Evolutionary conservation across 2,113 vertebrate species (phyloP), one percentile per base, ranked within the genome.

Genomic region (Petrocephalus microphthalmus): DNA sequence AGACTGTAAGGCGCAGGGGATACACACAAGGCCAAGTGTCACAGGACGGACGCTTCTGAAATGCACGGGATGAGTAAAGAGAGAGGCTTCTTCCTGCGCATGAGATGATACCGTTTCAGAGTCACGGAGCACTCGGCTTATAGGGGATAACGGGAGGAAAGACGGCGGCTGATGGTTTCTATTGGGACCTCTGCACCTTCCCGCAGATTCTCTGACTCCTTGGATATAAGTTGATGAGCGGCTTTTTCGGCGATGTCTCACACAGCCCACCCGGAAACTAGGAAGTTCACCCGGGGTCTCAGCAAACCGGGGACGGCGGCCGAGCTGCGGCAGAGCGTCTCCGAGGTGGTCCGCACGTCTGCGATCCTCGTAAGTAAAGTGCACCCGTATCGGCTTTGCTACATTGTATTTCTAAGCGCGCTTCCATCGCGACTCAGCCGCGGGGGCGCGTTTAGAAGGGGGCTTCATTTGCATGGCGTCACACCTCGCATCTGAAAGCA

Each of bases 251-350:
- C 89, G 2, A 96, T 95, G 95, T 93, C 95, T 91, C 89, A 93
- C 89, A 91, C 89, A 20, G 84, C 91, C 91, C 93, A 93, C 19
- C 90, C 96, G 74, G 98, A 98, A 94, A 97, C 97, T 90, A 96
- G 97, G 93, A 98, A 96, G 95, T 99, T 99, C 87, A 97, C 97
- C 25, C 94, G 97, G 91, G 97, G 95, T 85, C 95, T 98, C 90
- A 97, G 97, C 93, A 98, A 98, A 92, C 97, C 97, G 2, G 98
- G 98, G 87, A 98, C 98, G 81, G 97, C 98, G 67, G 98, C 97
- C 15, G 98, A 98, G 95, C 94, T 98, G 93, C 95, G 97, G 91
- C 98, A 98, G 90, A 99, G 98, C 94, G 97, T 98, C 56, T 98
- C 97, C 1, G 97, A 98, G 95, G 97, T 96, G 85, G 97, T 98